These are phyloP conservation scores for Campoletis raptor DNA, from an alignment of 2,888 invertebrate genomes.

Conservation along the genomic window DNA sequence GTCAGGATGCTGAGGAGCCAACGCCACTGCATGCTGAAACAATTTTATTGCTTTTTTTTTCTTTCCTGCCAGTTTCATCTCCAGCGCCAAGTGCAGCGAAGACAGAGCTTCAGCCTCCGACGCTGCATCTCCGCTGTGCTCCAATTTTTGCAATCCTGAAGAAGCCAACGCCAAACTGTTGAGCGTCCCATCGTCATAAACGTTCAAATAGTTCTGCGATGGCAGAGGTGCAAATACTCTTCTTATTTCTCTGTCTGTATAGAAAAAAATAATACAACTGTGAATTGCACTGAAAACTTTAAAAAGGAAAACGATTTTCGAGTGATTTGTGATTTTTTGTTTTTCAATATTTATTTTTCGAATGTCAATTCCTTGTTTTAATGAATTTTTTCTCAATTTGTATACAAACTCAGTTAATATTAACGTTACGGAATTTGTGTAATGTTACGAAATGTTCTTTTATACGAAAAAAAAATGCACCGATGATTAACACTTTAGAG, in stretches of 20 bases:
- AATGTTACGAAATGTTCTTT: too few species aligned
- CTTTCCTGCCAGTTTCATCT: slow-evolving; percentile 93
- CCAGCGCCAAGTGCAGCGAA: slow-evolving; percentile 93
- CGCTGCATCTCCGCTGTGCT: slow-evolving; percentile 77
- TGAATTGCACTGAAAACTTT: neutral
- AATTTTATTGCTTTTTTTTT: slow-evolving; percentile 93
- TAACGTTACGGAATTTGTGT: neutral
- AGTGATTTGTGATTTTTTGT: neutral
- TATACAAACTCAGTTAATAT: neutral
- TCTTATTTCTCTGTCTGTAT: slow-evolving; percentile 71
- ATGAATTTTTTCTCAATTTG: neutral
- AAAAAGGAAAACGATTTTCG: neutral
- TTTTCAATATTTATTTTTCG: neutral
- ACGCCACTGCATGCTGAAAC: slow-evolving; percentile 95
- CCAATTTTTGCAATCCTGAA: slow-evolving; percentile 68
- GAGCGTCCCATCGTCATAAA: slow-evolving; percentile 77
- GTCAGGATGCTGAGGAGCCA: slow-evolving; percentile 97
- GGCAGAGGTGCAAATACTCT: slow-evolving; percentile 79
- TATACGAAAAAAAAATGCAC: neutral
- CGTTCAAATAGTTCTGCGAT: slow-evolving; percentile 74
- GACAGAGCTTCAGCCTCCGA: slow-evolving; percentile 92
- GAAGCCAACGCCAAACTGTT: slow-evolving; percentile 72
- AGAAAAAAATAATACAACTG: slow-evolving; percentile 12
- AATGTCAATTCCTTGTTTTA: neutral
- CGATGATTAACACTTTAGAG: neutral